These are phyloP conservation scores for Apomyelois bistriatella DNA, from an alignment of 2,888 invertebrate species.

Conservation along the genomic window DNA sequence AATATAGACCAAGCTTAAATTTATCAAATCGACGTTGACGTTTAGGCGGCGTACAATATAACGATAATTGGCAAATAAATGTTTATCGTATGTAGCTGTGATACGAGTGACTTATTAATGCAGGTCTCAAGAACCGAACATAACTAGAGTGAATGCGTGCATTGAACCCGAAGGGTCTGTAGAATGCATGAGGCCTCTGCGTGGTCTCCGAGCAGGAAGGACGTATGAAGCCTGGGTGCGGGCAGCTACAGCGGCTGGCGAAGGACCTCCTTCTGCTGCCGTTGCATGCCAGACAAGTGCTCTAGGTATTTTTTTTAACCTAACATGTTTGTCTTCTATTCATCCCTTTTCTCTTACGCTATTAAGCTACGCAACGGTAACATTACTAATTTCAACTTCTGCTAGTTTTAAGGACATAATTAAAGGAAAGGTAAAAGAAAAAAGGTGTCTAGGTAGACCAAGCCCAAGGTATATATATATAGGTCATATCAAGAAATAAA, in stretches of 20 bases:
- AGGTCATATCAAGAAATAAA: too few relatives aligned
- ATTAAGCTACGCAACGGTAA: too few relatives aligned
- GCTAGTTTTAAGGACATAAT: too few relatives aligned
- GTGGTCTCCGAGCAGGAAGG: conserved; percentile 84
- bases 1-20: too few relatives aligned
- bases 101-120: not conserved
- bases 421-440: too few relatives aligned
- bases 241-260: conserved; percentile 89
- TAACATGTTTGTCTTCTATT: not conserved
- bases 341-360: too few relatives aligned
- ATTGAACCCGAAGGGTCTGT: conserved; percentile 52
- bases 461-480: too few relatives aligned
- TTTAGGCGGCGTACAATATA: too few relatives aligned
- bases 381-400: too few relatives aligned
- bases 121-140: conserved; percentile 67
- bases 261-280: conserved; percentile 73
- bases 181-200: conserved; percentile 80
- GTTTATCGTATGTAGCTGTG: not conserved
- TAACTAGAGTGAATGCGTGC: conserved; percentile 60
- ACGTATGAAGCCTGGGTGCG: conserved; percentile 93
- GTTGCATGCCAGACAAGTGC: conserved; percentile 71
- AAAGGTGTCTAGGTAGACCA: too few relatives aligned
- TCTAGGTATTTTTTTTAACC: conserved; percentile 41
- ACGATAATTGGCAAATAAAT: not conserved
- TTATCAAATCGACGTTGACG: too few relatives aligned